phyloP scores from a whole-genome alignment of 1,140 invertebrate species.

The Hirudo medicinalis region DNA sequence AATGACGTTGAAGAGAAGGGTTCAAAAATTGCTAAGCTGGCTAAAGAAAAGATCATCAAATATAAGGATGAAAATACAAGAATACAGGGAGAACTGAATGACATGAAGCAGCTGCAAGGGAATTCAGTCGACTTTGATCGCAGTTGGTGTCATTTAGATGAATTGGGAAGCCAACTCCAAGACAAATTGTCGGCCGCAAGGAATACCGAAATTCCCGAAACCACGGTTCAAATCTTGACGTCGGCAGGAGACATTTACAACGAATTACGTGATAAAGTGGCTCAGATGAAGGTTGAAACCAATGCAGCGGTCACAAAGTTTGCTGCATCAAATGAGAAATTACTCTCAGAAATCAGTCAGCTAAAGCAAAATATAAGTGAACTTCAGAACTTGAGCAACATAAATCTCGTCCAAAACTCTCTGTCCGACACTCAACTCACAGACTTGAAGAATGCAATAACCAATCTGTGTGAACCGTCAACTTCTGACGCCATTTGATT shows the following conservation, averaged over 20 bases:
- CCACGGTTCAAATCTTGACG: not conserved
- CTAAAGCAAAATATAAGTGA: not conserved
- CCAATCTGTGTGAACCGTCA: not conserved
- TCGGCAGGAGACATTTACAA: conserved; percentile 10
- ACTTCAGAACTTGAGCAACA: conserved; percentile 8
- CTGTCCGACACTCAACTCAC: not conserved
- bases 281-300: not conserved
- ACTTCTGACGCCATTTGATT: too few species aligned
- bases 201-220: not conserved
- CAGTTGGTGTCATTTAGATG: too few species aligned
- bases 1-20: conserved; percentile 10
- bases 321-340: not conserved
- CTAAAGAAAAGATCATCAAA: conserved; percentile 17
- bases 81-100: conserved; percentile 5
- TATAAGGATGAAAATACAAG: conserved; percentile 8
- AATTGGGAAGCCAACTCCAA: not conserved
- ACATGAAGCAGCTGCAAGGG: not conserved
- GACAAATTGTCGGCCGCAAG: not conserved
- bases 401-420: not conserved
- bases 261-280: conserved; percentile 7
- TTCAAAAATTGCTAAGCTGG: conserved; percentile 15
- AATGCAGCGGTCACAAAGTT: not conserved
- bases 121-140: not conserved
- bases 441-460: not conserved
- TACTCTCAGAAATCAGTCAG: not conserved